A percentile compares a stretch with the other conserved stretches of the same genome.
Evolutionary conservation across 1,140 invertebrate species (phyloP).

Genomic region (Drosophila orosa): DNA sequence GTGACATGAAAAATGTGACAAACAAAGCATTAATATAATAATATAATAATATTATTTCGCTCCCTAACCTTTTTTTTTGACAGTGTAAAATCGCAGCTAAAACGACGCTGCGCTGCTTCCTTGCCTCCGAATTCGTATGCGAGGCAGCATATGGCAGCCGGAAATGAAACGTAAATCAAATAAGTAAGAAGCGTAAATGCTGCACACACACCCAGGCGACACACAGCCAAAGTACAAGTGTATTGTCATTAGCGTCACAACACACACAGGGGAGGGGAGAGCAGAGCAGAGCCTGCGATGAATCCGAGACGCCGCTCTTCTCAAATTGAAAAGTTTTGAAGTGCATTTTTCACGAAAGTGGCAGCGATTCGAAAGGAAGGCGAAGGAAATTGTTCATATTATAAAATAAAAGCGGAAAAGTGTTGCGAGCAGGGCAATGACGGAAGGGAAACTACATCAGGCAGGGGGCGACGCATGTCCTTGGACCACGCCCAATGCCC

Average conservation of each 20-base stretch:
- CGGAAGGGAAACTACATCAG: constrained; percentile 63
- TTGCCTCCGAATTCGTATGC: constrained; percentile 63
- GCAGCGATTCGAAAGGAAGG: constrained; percentile 62
- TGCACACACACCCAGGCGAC: constrained; percentile 36
- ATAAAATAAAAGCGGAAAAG: constrained; percentile 80
- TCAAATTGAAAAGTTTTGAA: constrained; percentile 79
- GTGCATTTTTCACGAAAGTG: constrained; percentile 79
- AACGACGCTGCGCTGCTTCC: constrained; percentile 33
- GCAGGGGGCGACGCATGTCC: constrained; percentile 61
- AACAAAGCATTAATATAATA: no score
- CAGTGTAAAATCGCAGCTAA: constrained; percentile 50
- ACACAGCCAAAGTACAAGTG: constrained; percentile 53
- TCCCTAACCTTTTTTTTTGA: not conserved
- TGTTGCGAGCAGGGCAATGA: constrained; percentile 75
- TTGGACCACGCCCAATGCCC: constrained; percentile 32
- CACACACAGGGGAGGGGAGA: constrained; percentile 22
- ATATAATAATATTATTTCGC: no score
- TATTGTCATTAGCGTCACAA: constrained; percentile 80
- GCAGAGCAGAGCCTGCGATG: constrained; percentile 25
- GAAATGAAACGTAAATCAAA: constrained; percentile 83
- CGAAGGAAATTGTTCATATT: constrained; percentile 80
- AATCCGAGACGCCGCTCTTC: constrained; percentile 56
- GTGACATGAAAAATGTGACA: no score
- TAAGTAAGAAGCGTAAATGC: constrained; percentile 81
- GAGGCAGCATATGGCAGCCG: constrained; percentile 81